Base-by-base conservation (phyloP, 2,797 vertebrate species). In the Perodicticus potto region DNA sequence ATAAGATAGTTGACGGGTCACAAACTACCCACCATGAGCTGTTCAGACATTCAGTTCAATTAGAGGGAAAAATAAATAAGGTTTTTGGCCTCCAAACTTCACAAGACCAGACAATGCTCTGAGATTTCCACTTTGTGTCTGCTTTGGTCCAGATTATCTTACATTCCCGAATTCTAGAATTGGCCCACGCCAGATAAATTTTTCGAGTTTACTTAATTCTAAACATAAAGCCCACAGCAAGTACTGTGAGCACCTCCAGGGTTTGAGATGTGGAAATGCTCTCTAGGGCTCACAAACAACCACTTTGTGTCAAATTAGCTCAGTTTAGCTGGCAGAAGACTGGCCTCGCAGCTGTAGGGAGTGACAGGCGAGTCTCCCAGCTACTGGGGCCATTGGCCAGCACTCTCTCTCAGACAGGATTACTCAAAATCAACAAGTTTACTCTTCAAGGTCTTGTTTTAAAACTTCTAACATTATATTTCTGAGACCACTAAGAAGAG, bases 201-300 rank as follows among this genome's bases (percentile, higher is more conserved):
- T 93, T 92, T 87, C 70, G 70, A 84, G 70, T 96, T 95, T 76
- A 67, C 72, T 77, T 82, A 59, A 32, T 73, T 93, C 86, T 92
- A 74, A 86, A 86, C 70, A 81, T 19, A 27, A 82, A 94, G 86
- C 74, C 83, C 86, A 91, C 69, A 93, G 90, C 95, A 96, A 94
- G 69, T 27, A 2, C 53, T 63, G 37, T 2, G 45, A 91, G 86
- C 89, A 82, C 91, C 69, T 59, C 61, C 10, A 22, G 83, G 81
- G 84, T 22, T 23, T 43, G 84, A 92, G 92, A 67, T n/a, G 69
- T 14, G 0, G 92, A 80, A 72, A 93, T 61, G 34, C 40, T 84
- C 90, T 53, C 81, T 10, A 32, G 95, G 84, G 72, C 67, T 87
- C 53, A 73, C 81, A 89, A 70, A 96, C 59, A 72, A 69, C 65